These are phyloP conservation scores for Drosophila nebulosa DNA, from an alignment of 1,140 invertebrate species.

Conservation along the genomic window DNA sequence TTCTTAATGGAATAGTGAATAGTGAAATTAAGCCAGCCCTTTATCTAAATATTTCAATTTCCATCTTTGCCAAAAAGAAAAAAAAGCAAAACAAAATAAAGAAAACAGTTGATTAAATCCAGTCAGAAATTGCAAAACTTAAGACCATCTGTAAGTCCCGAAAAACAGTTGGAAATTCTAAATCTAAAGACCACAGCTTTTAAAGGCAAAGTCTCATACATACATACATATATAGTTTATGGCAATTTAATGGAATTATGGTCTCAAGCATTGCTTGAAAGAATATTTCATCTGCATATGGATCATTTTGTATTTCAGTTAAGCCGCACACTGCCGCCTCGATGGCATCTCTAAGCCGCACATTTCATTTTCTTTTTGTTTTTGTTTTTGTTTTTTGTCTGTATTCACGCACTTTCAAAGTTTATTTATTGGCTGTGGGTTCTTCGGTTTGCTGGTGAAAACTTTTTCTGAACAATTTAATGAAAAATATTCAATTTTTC, in stretches of 20 bases:
- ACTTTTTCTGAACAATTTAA: slow-evolving; percentile 69
- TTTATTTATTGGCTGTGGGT: slow-evolving; percentile 72
- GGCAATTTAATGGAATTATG: background rate
- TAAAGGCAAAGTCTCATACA: background rate
- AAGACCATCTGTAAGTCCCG: background rate
- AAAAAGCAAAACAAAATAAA: no score
- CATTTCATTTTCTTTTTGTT: slow-evolving; percentile 1
- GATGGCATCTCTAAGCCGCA: slow-evolving; percentile 1
- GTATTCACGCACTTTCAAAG: slow-evolving; percentile 63
- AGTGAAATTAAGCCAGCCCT: no score
- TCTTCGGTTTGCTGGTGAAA: slow-evolving; percentile 8
- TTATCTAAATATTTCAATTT: no score
- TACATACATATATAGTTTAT: background rate
- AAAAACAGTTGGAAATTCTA: no score
- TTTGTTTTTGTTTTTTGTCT: background rate
- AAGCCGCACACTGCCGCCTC: background rate
- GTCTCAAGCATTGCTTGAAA: background rate
- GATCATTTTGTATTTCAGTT: background rate
- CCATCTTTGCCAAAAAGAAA: no score
- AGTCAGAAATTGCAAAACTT: no score
- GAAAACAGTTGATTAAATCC: no score
- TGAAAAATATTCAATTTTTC: slow-evolving; percentile 78
- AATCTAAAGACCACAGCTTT: background rate
- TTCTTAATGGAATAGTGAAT: no score
- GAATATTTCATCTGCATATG: background rate